Evolutionary conservation across 64 coral and sea anemone species (phyloP).

Genomic region (Pachyseris speciosa): DNA sequence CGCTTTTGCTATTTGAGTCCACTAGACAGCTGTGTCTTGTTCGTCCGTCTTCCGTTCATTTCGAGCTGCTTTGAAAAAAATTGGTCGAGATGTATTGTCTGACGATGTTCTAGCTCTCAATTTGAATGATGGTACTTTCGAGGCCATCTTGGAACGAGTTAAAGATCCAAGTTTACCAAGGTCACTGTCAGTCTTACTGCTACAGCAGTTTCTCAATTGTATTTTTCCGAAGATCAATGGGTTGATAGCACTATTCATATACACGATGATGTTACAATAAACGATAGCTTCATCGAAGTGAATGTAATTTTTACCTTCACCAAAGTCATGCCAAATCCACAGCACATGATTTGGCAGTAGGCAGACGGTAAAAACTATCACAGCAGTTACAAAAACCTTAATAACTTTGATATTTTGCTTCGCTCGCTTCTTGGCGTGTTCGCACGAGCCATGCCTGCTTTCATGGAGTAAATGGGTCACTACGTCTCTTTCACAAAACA

Average conservation of each 20-base stretch:
- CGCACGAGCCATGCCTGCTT: not conserved
- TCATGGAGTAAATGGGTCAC: not conserved
- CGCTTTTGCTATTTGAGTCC: not conserved
- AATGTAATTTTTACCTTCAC: slow-evolving; percentile 11
- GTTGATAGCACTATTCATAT: slow-evolving; percentile 76
- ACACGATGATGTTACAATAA: slow-evolving; percentile 64
- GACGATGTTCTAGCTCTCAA: not conserved
- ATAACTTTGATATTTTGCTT: slow-evolving; percentile 52
- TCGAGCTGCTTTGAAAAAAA: not conserved
- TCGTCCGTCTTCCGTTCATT: not conserved
- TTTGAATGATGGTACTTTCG: not conserved
- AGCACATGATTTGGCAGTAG: slow-evolving; percentile 81
- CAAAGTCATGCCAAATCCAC: slow-evolving; percentile 83
- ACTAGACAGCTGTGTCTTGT: not conserved
- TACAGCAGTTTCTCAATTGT: not conserved
- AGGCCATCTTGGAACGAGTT: not conserved
- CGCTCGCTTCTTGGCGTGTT: not conserved
- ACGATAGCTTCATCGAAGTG: slow-evolving; percentile 54
- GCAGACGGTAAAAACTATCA: slow-evolving; percentile 65
- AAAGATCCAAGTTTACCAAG: not conserved
- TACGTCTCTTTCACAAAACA: not conserved
- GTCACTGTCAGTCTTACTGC: not conserved
- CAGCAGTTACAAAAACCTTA: slow-evolving; percentile 77
- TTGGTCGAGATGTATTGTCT: not conserved
- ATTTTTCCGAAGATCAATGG: slow-evolving; percentile 71